phyloP scores from a whole-genome alignment of 92 coral and sea anemone species.

The Zoanthus sansibaricus region DNA sequence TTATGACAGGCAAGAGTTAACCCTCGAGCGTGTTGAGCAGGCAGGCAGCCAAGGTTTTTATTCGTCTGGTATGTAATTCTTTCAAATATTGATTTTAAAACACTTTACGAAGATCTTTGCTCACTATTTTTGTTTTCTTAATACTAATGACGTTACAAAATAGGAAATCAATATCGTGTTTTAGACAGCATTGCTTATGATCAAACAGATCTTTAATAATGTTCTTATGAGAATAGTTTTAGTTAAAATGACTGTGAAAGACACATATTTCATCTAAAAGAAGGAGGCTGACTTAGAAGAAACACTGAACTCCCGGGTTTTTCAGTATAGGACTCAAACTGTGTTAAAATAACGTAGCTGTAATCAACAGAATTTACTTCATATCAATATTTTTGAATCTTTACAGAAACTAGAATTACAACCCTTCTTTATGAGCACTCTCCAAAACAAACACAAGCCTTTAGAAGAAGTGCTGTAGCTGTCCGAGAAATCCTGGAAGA shows the following conservation, averaged over 20 bases:
- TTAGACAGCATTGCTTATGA: no score
- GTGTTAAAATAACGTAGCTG: neutral
- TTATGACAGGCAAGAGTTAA: conserved; percentile 20
- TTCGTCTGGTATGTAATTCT: neutral
- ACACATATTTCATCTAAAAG: no score
- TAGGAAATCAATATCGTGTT: no score
- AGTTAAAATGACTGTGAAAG: no score
- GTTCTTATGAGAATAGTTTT: no score
- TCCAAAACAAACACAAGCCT: conserved; percentile 3
- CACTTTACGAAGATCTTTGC: neutral
- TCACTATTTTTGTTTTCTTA: no score
- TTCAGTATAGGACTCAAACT: neutral
- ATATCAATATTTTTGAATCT: neutral
- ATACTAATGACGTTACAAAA: no score
- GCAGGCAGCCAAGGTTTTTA: neutral
- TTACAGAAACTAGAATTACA: conserved; percentile 32
- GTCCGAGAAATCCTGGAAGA: conserved; percentile 54
- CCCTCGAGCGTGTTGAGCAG: neutral
- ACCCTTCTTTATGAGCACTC: conserved; percentile 35
- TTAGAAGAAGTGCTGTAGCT: conserved; percentile 12
- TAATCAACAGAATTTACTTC: neutral
- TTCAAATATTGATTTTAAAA: neutral
- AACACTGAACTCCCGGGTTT: no score
- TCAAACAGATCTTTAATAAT: no score
- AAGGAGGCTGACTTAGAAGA: no score